Base-by-base conservation (phyloP, 2,888 invertebrate genomes). In the Lasioglossum lativentre region DNA sequence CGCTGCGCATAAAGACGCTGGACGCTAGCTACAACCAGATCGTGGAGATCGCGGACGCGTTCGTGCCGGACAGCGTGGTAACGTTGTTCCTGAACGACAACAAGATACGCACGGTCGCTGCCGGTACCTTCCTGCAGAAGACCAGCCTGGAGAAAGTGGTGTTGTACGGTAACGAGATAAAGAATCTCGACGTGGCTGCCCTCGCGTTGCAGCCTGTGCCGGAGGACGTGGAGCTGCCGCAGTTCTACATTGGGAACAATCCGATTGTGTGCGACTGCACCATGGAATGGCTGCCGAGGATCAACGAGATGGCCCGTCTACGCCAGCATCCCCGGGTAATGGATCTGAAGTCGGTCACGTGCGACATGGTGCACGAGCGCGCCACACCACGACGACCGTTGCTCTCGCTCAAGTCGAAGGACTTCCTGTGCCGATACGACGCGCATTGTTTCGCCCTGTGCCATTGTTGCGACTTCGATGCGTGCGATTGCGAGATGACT, bases 401-500 rank as follows among this genome's bases (percentile, higher is more conserved):
- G 89, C 95, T 97, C 72, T 97, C 97, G 94, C 96, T 97, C 88
- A 97, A 97, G 93, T 96, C 97, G 77, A 97, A 97, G 86, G 97
- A 98, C 95, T 98, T 98, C 95, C 96, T 98, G 90, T 98, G 98
- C 95, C 97, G 97, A 90, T 98, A 98, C 95, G 97, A 97, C 93
- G 97, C 97, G 86, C 97, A 98, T 95, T 98, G 98, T 96, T 98
- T 98, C 95, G 97, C 98, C 80, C 95, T 98, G 87, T 98, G 98
- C 95, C 97, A 98, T 95, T 98, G 98, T 95, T 98, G 98, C 96
- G 98, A 98, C 94, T 98, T 97, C 96, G 98, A 98, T 95, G 98
- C 98, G 88, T 98, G 98, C 95, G 98, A 98, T 96, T 98, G 98
- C 95, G 97, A 98, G 96, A 98, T 98, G 97, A 97, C 97, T 92